These are phyloP conservation scores for Amphipoea oculea DNA, from an alignment of 2,888 invertebrate genomes.

Conservation along the genomic window DNA sequence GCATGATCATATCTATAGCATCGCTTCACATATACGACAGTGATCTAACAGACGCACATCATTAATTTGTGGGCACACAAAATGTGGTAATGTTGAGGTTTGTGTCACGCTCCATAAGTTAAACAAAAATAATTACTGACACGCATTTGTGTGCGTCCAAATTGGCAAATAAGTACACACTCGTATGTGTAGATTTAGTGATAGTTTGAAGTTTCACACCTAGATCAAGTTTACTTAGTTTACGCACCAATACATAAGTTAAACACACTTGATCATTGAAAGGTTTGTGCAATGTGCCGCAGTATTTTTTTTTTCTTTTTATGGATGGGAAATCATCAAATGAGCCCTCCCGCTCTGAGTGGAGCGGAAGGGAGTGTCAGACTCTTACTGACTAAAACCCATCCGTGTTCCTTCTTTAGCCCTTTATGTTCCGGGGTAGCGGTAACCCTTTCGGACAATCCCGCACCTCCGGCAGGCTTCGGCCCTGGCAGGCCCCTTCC, in stretches of 20 bases:
- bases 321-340: too few relatives aligned
- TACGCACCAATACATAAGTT: constrained; percentile 48
- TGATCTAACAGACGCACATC: constrained; percentile 11
- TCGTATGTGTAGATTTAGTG: constrained; percentile 29
- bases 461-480: too few relatives aligned
- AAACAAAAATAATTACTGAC: constrained; percentile 39
- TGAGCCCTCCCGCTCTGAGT: too few relatives aligned
- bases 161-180: constrained; percentile 52
- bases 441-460: too few relatives aligned
- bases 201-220: constrained; percentile 40
- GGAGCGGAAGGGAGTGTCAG: too few relatives aligned
- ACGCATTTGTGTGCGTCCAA: constrained; percentile 21
- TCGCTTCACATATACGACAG: background rate
- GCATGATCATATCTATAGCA: constrained; percentile 7
- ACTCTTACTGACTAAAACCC: too few relatives aligned
- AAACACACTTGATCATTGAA: constrained; percentile 22
- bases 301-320: background rate
- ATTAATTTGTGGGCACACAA: constrained; percentile 39
- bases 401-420: too few relatives aligned
- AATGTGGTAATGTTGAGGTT: constrained; percentile 35
- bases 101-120: constrained; percentile 59
- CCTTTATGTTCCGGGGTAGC: too few relatives aligned
- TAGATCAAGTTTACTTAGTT: constrained; percentile 36
- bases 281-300: constrained; percentile 21
- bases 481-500: too few relatives aligned